Percentiles rank a stretch among this genome's conserved stretches.
Conservation (phyloP, 2,113 vertebrate genomes). For the Polypterus senegalus region DNA sequence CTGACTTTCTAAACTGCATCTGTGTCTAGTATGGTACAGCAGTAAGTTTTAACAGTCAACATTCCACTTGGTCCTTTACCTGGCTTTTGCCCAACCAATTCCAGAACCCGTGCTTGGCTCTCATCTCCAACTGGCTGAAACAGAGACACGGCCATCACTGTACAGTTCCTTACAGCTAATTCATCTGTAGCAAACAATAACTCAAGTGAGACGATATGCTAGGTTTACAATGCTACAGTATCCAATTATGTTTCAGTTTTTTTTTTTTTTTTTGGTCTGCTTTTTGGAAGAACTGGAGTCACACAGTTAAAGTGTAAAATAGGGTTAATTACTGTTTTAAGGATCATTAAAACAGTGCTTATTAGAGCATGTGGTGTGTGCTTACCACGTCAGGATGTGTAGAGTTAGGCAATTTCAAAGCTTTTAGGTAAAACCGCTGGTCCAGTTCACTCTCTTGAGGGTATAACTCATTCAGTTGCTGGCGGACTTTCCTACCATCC, state of each 20-base stretch:
- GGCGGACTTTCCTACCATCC: slow-evolving; percentile 54
- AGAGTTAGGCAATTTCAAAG: slow-evolving; percentile 68
- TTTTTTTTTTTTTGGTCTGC: no score
- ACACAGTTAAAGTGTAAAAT: no score
- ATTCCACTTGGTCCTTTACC: slow-evolving; percentile 38
- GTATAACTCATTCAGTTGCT: slow-evolving; percentile 42
- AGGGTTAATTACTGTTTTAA: no score
- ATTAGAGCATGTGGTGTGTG: background rate
- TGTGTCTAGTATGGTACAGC: no score
- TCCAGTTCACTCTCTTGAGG: slow-evolving; percentile 47
- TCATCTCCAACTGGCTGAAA: slow-evolving; percentile 72
- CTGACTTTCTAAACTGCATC: background rate
- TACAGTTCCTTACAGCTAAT: no score
- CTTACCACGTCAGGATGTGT: slow-evolving; percentile 73
- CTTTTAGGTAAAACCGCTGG: slow-evolving; percentile 53
- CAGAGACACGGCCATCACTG: background rate
- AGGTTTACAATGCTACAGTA: no score
- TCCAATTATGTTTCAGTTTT: no score
- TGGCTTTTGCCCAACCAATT: slow-evolving; percentile 64
- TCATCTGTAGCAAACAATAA: no score
- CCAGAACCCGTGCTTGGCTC: slow-evolving; percentile 65
- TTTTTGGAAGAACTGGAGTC: no score
- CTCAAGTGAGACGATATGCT: no score
- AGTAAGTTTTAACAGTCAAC: no score
- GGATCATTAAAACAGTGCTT: background rate